Percentiles rank a stretch among this genome's conserved stretches.
Evolutionary conservation across 2,888 invertebrate genomes (phyloP).

Genomic region (Heliconius erato): DNA sequence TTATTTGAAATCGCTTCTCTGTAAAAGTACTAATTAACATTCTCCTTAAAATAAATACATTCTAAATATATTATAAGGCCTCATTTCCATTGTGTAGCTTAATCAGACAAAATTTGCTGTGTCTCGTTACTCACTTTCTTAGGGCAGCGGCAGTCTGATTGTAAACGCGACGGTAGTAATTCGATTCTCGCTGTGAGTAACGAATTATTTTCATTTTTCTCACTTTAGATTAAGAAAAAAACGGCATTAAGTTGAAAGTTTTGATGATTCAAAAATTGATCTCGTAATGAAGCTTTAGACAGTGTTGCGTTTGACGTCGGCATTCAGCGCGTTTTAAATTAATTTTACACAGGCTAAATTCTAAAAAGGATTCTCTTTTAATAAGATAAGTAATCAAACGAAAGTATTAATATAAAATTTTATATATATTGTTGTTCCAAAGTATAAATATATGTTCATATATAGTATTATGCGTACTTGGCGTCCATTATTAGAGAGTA

Average conservation of each 20-base stretch:
- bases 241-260: no score
- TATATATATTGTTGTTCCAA: background rate
- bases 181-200: background rate
- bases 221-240: no score
- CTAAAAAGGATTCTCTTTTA: no score
- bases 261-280: no score
- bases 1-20: no score
- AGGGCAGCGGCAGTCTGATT: background rate
- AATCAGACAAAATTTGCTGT: background rate
- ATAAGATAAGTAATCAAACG: background rate
- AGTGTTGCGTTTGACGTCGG: conserved; percentile 7
- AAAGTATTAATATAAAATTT: background rate
- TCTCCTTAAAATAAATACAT: no score
- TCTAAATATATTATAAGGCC: background rate
- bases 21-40: no score
- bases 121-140: no score
- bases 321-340: background rate
- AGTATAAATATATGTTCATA: background rate
- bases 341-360: no score
- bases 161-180: background rate
- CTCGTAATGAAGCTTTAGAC: background rate
- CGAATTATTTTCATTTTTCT: no score
- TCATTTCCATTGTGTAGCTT: background rate
- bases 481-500: no score
- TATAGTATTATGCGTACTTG: no score